Evolutionary conservation across 2,113 vertebrate species (phyloP).

Genomic region (Argyrosomus japonicus): DNA sequence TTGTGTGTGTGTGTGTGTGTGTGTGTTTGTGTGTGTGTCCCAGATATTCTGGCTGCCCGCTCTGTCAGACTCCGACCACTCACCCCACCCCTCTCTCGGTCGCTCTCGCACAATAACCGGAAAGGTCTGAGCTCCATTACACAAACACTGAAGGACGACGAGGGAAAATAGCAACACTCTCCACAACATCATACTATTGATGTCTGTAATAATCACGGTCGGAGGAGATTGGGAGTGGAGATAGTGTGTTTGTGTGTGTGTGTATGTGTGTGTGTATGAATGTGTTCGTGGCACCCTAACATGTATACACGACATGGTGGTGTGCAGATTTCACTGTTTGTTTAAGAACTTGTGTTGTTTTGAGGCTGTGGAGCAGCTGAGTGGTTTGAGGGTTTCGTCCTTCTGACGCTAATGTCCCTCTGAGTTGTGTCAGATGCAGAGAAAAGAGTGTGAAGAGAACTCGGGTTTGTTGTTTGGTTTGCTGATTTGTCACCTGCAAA

Average conservation of each 20-base stretch:
- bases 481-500: neutral
- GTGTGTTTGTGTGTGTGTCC: slow-evolving; percentile 53
- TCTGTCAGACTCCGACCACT: slow-evolving; percentile 58
- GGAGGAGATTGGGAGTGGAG: slow-evolving; percentile 36
- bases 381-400: neutral
- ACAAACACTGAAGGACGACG: slow-evolving; percentile 67
- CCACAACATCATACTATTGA: slow-evolving; percentile 59
- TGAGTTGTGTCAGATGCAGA: neutral
- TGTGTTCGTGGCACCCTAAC: neutral
- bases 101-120: slow-evolving; percentile 82
- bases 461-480: too few species aligned
- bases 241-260: slow-evolving; percentile 6
- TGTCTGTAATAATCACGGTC: slow-evolving; percentile 60
- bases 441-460: neutral
- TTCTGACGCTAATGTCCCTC: neutral
- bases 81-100: slow-evolving; percentile 17
- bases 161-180: slow-evolving; percentile 77
- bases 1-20: slow-evolving; percentile 35
- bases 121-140: slow-evolving; percentile 80
- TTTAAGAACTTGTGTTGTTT: slow-evolving; percentile 11
- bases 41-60: slow-evolving; percentile 62
- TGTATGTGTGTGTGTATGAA: slow-evolving; percentile 15
- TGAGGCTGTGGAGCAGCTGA: neutral
- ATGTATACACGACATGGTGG: slow-evolving; percentile 15
- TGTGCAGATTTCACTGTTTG: slow-evolving; percentile 25